Evolutionary conservation across 2,888 invertebrate genomes (phyloP), one percentile per base, ranked within the genome.

Genomic region (Galerucella pusilla): DNA sequence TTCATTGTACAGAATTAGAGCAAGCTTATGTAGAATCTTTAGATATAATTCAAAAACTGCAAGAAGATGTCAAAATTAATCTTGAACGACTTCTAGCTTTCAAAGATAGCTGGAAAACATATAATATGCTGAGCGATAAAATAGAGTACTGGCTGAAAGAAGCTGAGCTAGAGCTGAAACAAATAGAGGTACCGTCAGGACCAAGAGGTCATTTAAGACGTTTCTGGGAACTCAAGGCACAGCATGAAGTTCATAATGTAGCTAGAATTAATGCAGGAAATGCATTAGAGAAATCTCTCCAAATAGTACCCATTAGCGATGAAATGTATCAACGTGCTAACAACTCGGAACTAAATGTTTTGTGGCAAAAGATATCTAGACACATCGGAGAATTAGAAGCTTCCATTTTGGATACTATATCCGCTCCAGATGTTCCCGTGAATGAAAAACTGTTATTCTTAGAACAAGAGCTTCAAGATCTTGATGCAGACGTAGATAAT

Each of bases 191-290:
- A 74, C 92, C 92, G 0, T 89, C 91, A 12, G 92, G 92, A 77
- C 90, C 91, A 49, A 90, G 89, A 35, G 92, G 93, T 70, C 94
- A 94, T 82, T 92, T 95, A 87, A 91, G 94, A 80, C 92, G 94
- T 81, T 96, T 96, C 88, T 96, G 96, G 96, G 96, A 96, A 88
- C 87, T 96, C 64, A 96, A 95, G 86, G 96, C 96, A 0, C 95
- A 96, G 82, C 94, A 94, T 82, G 96, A 96, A 89, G 92, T 96
- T 35, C 91, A 96, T 85, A 95, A 94, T 80, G 93, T 92, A 79
- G 90, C 95, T 67, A 91, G 93, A 70, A 92, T 92, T 75, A 94
- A 95, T 80, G 92, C 94, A 0, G 92, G 92, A 20, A 89, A 91
- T 61, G 92, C 92, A 77, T 92, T 96, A 81, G 94, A 96, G 83